Evolutionary conservation across 2,888 invertebrate species (phyloP).

Genomic region (Lumbricus terrestris): DNA sequence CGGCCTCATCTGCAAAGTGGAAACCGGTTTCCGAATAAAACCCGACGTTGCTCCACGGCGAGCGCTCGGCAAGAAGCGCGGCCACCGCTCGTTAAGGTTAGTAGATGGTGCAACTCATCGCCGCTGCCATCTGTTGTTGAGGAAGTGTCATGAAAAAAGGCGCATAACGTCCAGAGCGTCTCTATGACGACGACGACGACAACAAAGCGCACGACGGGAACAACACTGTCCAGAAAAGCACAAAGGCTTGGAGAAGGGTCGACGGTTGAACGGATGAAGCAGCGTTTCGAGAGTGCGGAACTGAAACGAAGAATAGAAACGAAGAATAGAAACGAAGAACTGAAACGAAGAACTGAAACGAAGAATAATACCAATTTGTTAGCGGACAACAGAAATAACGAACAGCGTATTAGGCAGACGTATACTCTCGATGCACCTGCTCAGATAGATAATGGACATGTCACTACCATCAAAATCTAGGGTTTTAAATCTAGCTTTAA

Average conservation of each 20-base stretch:
- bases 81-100: not conserved
- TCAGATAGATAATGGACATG: not conserved
- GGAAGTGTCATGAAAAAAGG: not conserved
- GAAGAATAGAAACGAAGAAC: too few relatives aligned
- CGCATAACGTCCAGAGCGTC: not conserved
- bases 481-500: too few relatives aligned
- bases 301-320: not conserved
- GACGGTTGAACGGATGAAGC: not conserved
- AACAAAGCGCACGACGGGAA: not conserved
- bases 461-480: too few relatives aligned
- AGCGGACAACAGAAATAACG: not conserved
- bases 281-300: not conserved
- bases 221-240: slow-evolving; percentile 3
- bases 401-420: not conserved
- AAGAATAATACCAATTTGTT: not conserved
- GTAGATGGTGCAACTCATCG: not conserved
- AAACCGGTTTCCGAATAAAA: not conserved
- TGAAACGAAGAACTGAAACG: too few relatives aligned
- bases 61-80: not conserved
- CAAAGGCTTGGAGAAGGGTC: not conserved
- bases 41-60: not conserved
- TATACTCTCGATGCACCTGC: not conserved
- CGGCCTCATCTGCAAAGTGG: not conserved
- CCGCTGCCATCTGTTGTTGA: slow-evolving; percentile 3
- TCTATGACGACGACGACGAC: not conserved